Percentiles rank a stretch among this genome's conserved stretches.
Evolutionary conservation across 2,888 invertebrate genomes (phyloP).

Genomic region (Pheosia gnoma): DNA sequence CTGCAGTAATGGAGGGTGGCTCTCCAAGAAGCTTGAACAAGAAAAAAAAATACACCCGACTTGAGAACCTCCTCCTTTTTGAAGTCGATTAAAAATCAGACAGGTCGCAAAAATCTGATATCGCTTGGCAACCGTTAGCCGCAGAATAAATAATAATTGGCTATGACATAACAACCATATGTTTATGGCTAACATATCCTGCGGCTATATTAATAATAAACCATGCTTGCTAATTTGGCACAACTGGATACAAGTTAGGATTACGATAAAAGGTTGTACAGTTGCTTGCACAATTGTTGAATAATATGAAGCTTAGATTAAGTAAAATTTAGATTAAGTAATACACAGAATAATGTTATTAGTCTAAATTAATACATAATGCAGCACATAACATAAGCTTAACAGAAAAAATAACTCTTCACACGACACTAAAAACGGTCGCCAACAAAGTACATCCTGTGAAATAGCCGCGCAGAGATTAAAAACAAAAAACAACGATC

Average conservation of each 20-base stretch:
- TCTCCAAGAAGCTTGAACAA: no score
- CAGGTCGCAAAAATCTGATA: background rate
- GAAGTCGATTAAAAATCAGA: no score
- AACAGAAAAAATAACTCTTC: background rate
- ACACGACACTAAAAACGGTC: background rate
- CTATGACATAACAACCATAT: slow-evolving; percentile 24
- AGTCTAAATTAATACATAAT: no score
- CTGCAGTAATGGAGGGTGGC: no score
- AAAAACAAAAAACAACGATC: slow-evolving; percentile 3
- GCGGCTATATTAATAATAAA: slow-evolving; percentile 30
- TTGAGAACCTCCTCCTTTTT: no score
- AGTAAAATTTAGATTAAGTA: no score
- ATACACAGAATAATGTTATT: no score
- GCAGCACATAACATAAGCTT: no score
- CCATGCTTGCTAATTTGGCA: slow-evolving; percentile 51
- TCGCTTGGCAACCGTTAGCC: slow-evolving; percentile 26
- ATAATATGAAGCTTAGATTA: no score
- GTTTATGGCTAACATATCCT: slow-evolving; percentile 45
- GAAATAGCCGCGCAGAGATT: slow-evolving; percentile 21
- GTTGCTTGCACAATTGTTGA: slow-evolving; percentile 7
- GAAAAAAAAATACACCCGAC: no score
- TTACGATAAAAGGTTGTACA: slow-evolving; percentile 7
- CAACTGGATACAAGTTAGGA: slow-evolving; percentile 50
- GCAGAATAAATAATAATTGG: slow-evolving; percentile 26
- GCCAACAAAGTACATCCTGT: background rate